These are phyloP conservation scores for Galerucella pusilla DNA, from an alignment of 2,888 invertebrate genomes.

Conservation along the genomic window DNA sequence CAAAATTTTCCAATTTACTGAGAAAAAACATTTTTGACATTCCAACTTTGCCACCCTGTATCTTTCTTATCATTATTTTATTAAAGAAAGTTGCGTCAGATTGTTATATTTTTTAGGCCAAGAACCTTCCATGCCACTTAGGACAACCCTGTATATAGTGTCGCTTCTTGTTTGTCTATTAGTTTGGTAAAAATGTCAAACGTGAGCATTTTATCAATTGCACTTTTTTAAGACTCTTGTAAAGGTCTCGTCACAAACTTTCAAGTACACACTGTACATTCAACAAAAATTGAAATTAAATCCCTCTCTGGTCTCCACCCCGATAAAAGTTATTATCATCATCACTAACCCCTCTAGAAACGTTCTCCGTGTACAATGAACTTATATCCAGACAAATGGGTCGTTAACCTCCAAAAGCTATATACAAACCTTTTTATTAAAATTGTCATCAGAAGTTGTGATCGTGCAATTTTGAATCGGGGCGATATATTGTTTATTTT, in stretches of 20 bases:
- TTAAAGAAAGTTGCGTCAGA: too few species aligned
- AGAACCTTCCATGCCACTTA: too few species aligned
- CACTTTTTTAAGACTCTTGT: too few species aligned
- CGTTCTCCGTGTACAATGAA: conserved; percentile 26
- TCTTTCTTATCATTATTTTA: too few species aligned
- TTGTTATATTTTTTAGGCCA: too few species aligned
- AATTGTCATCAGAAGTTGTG: conserved; percentile 2
- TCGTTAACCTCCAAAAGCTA: conserved; percentile 25
- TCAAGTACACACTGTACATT: neutral
- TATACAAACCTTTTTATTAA: conserved; percentile 9
- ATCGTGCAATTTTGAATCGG: neutral
- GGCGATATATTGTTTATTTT: neutral
- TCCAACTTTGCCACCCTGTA: too few species aligned
- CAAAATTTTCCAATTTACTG: too few species aligned
- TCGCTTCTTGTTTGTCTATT: too few species aligned
- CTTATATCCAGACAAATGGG: conserved; percentile 31
- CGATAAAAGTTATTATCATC: neutral
- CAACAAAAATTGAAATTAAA: neutral
- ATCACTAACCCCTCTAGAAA: conserved; percentile 10
- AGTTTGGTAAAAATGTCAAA: too few species aligned
- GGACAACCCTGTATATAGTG: too few species aligned
- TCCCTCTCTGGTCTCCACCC: neutral
- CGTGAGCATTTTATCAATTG: too few species aligned
- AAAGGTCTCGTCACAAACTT: neutral
- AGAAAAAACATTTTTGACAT: too few species aligned